Base-by-base conservation (phyloP, 2,797 vertebrate genomes). In the Gymnopithys bicolor region DNA sequence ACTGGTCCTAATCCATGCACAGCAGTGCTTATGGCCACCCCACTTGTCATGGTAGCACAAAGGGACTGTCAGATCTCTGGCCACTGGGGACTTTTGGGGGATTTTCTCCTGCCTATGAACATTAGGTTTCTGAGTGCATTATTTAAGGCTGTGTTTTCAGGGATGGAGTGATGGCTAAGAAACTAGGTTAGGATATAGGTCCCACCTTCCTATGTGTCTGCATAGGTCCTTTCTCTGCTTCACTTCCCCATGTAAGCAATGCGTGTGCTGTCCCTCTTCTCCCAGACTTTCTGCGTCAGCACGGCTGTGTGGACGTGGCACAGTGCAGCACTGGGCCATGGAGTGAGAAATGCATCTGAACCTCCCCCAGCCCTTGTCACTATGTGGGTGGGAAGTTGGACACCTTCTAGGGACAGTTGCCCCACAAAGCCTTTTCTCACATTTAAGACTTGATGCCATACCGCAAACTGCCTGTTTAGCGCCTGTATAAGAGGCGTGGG, bases 211-310 rank as follows among this genome's bases (percentile, higher is more conserved):
- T 28, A 0, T 1, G 1, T 77, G 45, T 66, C 32, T 43, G 30
- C 0, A 0, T 45, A 11, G 24, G 27, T 60, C 28, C 23, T 64
- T 78, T 25, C 24, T 45, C 46, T 21, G 11, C 68, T 53, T 55
- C 46, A 2, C n/a, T 22, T 62, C 28, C 41, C 32, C 2, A 2
- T 3, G 0, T 3, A 11, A 53, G 21, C 55, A 17, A 5, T 0
- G 0, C 41, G 8, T 0, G 0, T 35, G 19, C 55, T 62, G 14
- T 37, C 30, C 39, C 41, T 67, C 52, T 90, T 56, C 51, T 79
- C 22, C 28, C 21, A 28, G n/a, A 11, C 39, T 67, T 69, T 17
- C 37, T 69, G n/a, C 1, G 1, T 11, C 55, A 52, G 22, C 21
- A 2, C 0, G 1, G 28, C 69, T 19, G 21, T 2, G 5, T 22